Evolutionary conservation across 2,797 vertebrate species (phyloP), one percentile per base, ranked within the genome.

Genomic region (Hapalemur alaotrensis): DNA sequence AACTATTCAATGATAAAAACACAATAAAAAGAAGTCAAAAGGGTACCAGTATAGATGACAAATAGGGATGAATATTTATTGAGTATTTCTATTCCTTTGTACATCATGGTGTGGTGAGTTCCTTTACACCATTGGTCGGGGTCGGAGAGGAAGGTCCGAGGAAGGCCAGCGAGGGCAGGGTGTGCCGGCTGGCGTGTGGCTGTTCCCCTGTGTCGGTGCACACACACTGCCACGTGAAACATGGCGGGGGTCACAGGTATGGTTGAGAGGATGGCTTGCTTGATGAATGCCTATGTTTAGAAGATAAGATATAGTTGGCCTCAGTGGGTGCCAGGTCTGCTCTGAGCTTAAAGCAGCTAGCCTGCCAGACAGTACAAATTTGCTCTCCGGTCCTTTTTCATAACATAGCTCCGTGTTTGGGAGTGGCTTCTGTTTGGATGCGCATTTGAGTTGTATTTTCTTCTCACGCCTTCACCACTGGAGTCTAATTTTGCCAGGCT

Each of bases 211-310:
- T 1, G 11, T 20, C 7, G 10, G 17, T 32, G 28, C 14, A n/a
- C 2, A 0, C 0, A 15, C 1, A 0, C 15, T 1, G n/a, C 30
- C 80, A 30, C 0, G 1, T 2, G 22, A 65, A 50, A 10, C 3
- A 25, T 1, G 4, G 20, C 17, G 38, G 7, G 20, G 6, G 14
- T 65, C n/a, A 46, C 0, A 61, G 14, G 30, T 2, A 13, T 2
- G 50, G 41, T 0, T 2, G 38, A 12, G 52, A 35, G 48, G 61
- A 14, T 2, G 9, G 50, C 14, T 15, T 54, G 5, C 15, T 5
- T 72, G 52, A 52, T 13, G 72, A 57, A 20, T 38, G 30, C 23
- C 9, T 4, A 0, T 7, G 9, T 25, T 30, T 15, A 86, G 38
- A 91, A 50, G n/a, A 3, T 28, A 78, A 95, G 59, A 38, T 41